Evolutionary conservation across 2,797 vertebrate species (phyloP).

Genomic region (Myiotriccus ornatus): DNA sequence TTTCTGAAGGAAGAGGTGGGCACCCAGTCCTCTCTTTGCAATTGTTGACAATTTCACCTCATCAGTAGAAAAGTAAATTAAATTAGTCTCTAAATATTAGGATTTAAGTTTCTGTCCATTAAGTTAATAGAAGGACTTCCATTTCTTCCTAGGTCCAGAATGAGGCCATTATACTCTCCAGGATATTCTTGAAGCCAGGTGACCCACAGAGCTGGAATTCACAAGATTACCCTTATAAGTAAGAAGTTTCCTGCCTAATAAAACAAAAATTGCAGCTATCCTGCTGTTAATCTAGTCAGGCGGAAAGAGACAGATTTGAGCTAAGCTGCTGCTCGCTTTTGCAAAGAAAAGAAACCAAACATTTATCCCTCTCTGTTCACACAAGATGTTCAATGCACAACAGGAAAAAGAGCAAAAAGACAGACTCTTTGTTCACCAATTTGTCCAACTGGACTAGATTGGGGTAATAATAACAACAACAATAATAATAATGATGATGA

Average conservation of each 20-base stretch:
- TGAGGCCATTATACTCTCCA: not conserved
- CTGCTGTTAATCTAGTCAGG: slow-evolving; percentile 4
- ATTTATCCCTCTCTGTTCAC: not conserved
- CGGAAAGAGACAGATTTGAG: not conserved
- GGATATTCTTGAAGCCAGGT: not conserved
- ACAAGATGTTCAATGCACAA: not conserved
- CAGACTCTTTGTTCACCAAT: not conserved
- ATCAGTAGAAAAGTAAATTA: not conserved
- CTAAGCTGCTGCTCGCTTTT: not conserved
- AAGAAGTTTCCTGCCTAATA: slow-evolving; percentile 13
- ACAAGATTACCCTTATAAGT: not conserved
- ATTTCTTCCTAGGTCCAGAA: not conserved
- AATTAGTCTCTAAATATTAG: not conserved
- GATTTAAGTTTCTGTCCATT: not conserved
- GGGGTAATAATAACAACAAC: not conserved
- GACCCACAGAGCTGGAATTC: not conserved
- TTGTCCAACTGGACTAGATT: not conserved
- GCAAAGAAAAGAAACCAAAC: slow-evolving; percentile 23
- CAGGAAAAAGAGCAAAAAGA: not conserved
- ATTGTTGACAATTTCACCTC: not conserved
- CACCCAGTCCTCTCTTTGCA: not conserved
- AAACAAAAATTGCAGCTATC: slow-evolving; percentile 32
- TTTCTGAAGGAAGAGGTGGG: not conserved
- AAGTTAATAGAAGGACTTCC: not conserved
- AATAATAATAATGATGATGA: not conserved